These are phyloP conservation scores for Cecropterus lyciades DNA, from an alignment of 1,140 invertebrate species.

Conservation along the genomic window DNA sequence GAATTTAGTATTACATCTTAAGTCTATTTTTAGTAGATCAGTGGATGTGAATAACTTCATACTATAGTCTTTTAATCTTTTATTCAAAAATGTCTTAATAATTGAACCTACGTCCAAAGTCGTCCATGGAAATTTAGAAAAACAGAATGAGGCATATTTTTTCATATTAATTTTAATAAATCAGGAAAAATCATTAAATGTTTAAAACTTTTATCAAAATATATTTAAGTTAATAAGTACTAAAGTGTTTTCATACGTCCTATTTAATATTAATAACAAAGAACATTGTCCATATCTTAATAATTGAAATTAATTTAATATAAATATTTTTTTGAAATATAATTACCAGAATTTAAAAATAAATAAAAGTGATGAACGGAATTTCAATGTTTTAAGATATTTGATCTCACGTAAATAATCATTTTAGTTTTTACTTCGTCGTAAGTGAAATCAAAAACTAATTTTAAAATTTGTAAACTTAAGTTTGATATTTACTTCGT, in stretches of 20 bases:
- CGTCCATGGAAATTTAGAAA: too few relatives aligned
- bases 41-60: too few relatives aligned
- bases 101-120: too few relatives aligned
- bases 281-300: background rate
- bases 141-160: too few relatives aligned
- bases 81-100: too few relatives aligned
- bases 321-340: background rate
- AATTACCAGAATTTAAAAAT: background rate
- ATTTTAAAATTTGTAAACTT: background rate
- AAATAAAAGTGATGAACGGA: slow-evolving; percentile 22
- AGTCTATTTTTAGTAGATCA: too few relatives aligned
- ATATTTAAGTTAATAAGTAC: background rate
- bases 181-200: too few relatives aligned
- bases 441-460: slow-evolving; percentile 11
- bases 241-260: slow-evolving; percentile 1
- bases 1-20: too few relatives aligned
- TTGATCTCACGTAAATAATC: slow-evolving; percentile 27
- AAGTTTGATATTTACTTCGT: slow-evolving; percentile 5
- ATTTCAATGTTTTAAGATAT: slow-evolving; percentile 30
- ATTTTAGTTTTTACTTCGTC: slow-evolving; percentile 3
- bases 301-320: background rate
- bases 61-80: too few relatives aligned
- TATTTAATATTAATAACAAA: slow-evolving; percentile 3
- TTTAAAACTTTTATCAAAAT: too few relatives aligned
- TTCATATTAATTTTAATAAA: too few relatives aligned